phyloP scores from a whole-genome alignment of 1,140 invertebrate species.

The Calliopsis andreniformis region DNA sequence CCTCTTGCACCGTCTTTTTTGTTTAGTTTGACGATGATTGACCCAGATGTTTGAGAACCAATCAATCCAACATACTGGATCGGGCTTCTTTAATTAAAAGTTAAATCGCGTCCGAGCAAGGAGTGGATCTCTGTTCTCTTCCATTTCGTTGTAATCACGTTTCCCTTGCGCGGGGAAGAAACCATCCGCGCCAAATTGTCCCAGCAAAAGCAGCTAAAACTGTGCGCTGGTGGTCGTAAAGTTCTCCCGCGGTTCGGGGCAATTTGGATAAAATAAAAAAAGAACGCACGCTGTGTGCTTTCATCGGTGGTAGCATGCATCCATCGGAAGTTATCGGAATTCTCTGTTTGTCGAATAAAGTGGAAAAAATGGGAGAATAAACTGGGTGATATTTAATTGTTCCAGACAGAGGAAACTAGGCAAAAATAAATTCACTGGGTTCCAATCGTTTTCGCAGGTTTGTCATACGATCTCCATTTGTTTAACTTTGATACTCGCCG shows the following conservation, averaged over 20 bases:
- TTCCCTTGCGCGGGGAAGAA: not conserved
- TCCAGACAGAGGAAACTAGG: too few relatives aligned
- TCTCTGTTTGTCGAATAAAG: not conserved
- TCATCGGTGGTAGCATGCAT: too few relatives aligned
- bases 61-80: conserved; percentile 1
- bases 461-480: conserved; percentile 96
- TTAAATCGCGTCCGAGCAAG: not conserved
- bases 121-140: not conserved
- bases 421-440: not conserved
- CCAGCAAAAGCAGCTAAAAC: not conserved
- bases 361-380: not conserved
- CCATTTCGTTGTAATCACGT: not conserved
- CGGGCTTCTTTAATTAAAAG: conserved; percentile 27
- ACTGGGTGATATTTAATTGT: too few relatives aligned
- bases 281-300: not conserved
- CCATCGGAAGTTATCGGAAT: too few relatives aligned
- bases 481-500: conserved; percentile 93
- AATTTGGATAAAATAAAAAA: not conserved
- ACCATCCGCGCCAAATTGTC: not conserved
- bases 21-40: conserved; percentile 20
- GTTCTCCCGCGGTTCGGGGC: not conserved
- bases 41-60: conserved; percentile 35
- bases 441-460: conserved; percentile 76
- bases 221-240: not conserved
- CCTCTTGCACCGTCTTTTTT: not conserved